These are phyloP conservation scores for Drosophila quasianomalipes DNA, from an alignment of 2,888 invertebrate species.

Conservation along the genomic window DNA sequence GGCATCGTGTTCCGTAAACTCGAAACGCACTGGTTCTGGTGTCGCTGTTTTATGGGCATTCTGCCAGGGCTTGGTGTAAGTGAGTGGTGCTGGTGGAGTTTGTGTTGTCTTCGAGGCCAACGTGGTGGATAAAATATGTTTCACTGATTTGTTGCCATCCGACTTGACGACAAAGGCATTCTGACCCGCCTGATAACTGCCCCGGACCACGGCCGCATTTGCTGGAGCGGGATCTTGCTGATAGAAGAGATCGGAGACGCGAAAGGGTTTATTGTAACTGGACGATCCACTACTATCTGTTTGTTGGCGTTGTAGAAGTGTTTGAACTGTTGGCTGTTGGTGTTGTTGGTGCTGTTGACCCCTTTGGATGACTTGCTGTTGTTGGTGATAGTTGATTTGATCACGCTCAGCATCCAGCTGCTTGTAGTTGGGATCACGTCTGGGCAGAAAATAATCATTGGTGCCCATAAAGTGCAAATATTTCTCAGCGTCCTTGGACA, in stretches of 20 bases:
- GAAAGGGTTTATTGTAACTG: constrained; percentile 60
- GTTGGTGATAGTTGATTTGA: constrained; percentile 56
- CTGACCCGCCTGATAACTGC: constrained; percentile 81
- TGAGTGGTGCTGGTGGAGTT: constrained; percentile 29
- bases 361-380: constrained; percentile 57
- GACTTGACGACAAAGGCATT: constrained; percentile 83
- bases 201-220: constrained; percentile 69
- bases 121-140: constrained; percentile 73
- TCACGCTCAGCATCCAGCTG: constrained; percentile 75
- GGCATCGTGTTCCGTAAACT: constrained; percentile 84
- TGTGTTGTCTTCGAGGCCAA: constrained; percentile 55
- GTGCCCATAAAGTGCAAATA: constrained; percentile 84
- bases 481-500: constrained; percentile 79
- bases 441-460: constrained; percentile 83
- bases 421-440: constrained; percentile 82
- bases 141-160: constrained; percentile 81
- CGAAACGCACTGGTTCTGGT: constrained; percentile 82
- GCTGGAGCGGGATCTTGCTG: constrained; percentile 71
- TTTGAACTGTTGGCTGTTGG: constrained; percentile 33
- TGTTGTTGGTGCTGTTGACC: constrained; percentile 47
- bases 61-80: constrained; percentile 58
- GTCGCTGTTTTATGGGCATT: constrained; percentile 63
- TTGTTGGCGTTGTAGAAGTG: constrained; percentile 21
- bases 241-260: constrained; percentile 71
- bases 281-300: constrained; percentile 50